Percentiles rank a stretch among this genome's conserved stretches.
These are phyloP conservation scores for Mamestra configurata DNA, from an alignment of 1,140 invertebrate genomes.

Conservation along the genomic window DNA sequence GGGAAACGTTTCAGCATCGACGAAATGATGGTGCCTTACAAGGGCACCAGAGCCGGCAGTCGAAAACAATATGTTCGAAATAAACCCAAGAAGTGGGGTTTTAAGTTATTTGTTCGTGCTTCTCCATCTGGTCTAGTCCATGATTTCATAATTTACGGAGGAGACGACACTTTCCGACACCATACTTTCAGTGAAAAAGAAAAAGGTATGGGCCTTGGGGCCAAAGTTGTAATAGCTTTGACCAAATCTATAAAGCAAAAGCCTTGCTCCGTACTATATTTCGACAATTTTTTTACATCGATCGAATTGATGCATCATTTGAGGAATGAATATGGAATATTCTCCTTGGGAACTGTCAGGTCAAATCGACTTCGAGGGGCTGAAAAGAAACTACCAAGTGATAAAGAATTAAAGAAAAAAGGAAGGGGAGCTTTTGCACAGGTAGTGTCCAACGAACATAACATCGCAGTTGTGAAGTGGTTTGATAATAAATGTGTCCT, in stretches of 20 bases:
- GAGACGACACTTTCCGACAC: slow-evolving; percentile 47
- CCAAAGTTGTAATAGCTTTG: slow-evolving; percentile 59
- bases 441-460: slow-evolving; percentile 58
- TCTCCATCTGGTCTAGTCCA: slow-evolving; percentile 63
- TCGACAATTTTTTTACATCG: slow-evolving; percentile 60
- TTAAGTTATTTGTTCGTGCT: slow-evolving; percentile 77
- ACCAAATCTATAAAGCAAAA: slow-evolving; percentile 54
- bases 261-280: slow-evolving; percentile 56
- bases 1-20: slow-evolving; percentile 68
- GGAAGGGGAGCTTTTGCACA: slow-evolving; percentile 57
- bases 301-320: slow-evolving; percentile 53
- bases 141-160: slow-evolving; percentile 3
- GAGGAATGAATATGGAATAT: slow-evolving; percentile 57
- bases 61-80: slow-evolving; percentile 62
- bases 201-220: slow-evolving; percentile 56
- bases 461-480: slow-evolving; percentile 60
- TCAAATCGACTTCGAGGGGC: slow-evolving; percentile 61
- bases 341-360: slow-evolving; percentile 61
- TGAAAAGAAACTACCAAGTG: slow-evolving; percentile 46
- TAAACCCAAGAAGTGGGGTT: slow-evolving; percentile 62
- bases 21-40: slow-evolving; percentile 62
- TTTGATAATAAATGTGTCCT: slow-evolving; percentile 58
- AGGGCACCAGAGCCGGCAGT: slow-evolving; percentile 75
- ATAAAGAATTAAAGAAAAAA: slow-evolving; percentile 62
- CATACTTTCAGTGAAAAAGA: slow-evolving; percentile 54